Conservation (phyloP, 2,113 vertebrate genomes). For the Engystomops pustulosus region DNA sequence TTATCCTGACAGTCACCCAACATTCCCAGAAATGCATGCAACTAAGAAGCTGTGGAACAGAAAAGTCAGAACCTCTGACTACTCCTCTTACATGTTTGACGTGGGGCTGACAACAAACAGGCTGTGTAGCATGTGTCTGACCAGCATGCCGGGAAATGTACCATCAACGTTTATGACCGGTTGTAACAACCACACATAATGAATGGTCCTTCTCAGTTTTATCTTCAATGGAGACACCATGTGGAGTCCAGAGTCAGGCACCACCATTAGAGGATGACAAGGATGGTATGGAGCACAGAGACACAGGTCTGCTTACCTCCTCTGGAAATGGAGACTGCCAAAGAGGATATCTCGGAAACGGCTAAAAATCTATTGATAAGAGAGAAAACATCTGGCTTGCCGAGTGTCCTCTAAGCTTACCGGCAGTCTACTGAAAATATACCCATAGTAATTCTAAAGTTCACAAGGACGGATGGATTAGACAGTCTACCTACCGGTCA, state of each 20-base stretch:
- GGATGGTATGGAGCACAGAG: slow-evolving; percentile 16
- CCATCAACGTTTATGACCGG: not conserved
- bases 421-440: not conserved
- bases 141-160: slow-evolving; percentile 7
- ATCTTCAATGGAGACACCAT: slow-evolving; percentile 34
- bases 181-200: slow-evolving; percentile 35
- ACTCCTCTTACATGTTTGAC: not conserved
- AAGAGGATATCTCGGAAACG: slow-evolving; percentile 61
- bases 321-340: slow-evolving; percentile 65
- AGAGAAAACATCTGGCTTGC: slow-evolving; percentile 61
- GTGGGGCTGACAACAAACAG: slow-evolving; percentile 2
- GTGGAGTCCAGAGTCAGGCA: not conserved
- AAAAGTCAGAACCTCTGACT: not conserved
- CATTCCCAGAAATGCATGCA: not conserved
- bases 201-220: slow-evolving; percentile 3
- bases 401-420: not conserved
- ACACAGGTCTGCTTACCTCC: slow-evolving; percentile 66
- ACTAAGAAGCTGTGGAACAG: not conserved
- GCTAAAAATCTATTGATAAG: slow-evolving; percentile 76
- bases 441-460: not conserved
- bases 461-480: not conserved
- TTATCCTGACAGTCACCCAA: no score
- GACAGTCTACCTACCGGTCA: slow-evolving; percentile 82
- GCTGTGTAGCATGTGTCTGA: slow-evolving; percentile 8
- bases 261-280: slow-evolving; percentile 7